Conservation (phyloP, 35 echinoderm and acorn worm species). For the Apostichopus japonicus region DNA sequence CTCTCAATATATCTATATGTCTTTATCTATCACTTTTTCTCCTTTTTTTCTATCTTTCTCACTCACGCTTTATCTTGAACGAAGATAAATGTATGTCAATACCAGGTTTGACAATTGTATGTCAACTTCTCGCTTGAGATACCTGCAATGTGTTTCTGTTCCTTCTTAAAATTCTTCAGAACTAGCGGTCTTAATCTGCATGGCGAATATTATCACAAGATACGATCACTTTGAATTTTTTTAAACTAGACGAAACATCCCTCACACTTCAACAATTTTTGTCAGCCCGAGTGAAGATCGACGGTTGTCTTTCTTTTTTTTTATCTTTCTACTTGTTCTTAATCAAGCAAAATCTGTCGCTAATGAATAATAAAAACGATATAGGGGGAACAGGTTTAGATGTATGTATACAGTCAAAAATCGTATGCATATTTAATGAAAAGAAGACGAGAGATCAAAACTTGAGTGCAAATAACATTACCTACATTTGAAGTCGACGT, state of each 20-base stretch:
- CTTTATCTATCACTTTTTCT: background rate
- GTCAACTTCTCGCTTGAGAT: constrained; percentile 8
- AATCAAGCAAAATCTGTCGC: constrained; percentile 31
- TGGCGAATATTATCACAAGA: constrained; percentile 33
- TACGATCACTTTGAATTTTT: constrained; percentile 9
- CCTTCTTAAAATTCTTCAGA: background rate
- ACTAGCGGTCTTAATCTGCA: constrained; percentile 34
- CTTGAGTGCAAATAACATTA: background rate
- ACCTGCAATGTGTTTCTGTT: constrained; percentile 9
- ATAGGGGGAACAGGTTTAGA: background rate
- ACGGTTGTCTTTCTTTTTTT: background rate
- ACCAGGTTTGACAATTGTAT: constrained; percentile 9
- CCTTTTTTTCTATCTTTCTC: background rate
- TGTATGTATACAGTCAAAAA: constrained; percentile 11
- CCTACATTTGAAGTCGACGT: background rate
- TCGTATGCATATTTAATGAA: constrained; percentile 43
- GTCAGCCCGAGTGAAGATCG: constrained; percentile 33
- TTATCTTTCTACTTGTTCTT: background rate
- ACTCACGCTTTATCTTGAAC: background rate
- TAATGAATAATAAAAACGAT: constrained; percentile 48
- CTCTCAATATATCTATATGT: background rate
- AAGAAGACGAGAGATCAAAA: background rate
- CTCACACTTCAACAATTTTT: constrained; percentile 32
- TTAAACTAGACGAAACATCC: constrained; percentile 7
- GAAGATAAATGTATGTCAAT: constrained; percentile 40